phyloP scores from a whole-genome alignment of 37 sponge, comb jelly and placozoan species.

The Amphimedon queenslandica region DNA sequence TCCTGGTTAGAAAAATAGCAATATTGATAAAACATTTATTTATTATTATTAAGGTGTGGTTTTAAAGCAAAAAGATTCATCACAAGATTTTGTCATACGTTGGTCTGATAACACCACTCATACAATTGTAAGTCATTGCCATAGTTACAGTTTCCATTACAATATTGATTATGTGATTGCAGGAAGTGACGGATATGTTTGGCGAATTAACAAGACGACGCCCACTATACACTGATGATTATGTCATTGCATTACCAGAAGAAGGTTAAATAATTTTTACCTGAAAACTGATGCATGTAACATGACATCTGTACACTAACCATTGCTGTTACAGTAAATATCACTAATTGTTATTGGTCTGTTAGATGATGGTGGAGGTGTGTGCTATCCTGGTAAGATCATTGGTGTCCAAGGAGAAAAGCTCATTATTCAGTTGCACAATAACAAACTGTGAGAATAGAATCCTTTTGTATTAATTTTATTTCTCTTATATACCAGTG shows the following conservation, averaged over 20 bases:
- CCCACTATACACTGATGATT: constrained; percentile 36
- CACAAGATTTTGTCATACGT: constrained; percentile 16
- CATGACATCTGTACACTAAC: too few species aligned
- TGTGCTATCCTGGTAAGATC: not conserved
- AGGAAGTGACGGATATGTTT: constrained; percentile 50
- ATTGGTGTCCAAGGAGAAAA: not conserved
- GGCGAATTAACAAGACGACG: constrained; percentile 34
- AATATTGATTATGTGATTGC: not conserved
- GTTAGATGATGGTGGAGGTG: not conserved
- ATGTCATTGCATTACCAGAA: constrained; percentile 54
- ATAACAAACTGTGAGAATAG: not conserved
- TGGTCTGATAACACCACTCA: constrained; percentile 31
- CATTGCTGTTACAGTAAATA: too few species aligned
- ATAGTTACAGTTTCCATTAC: not conserved
- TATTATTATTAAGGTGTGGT: constrained; percentile 37
- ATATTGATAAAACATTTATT: not conserved
- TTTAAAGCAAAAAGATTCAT: constrained; percentile 4
- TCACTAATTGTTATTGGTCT: too few species aligned
- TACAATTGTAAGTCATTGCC: constrained; percentile 5
- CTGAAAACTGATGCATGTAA: too few species aligned
- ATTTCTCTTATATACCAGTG: not conserved
- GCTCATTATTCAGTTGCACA: not conserved
- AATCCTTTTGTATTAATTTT: not conserved
- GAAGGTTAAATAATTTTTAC: too few species aligned
- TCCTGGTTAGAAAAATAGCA: constrained; percentile 25